Percentiles rank a stretch among this genome's conserved stretches.
These are phyloP conservation scores for Drosophila truncata DNA, from an alignment of 1,140 invertebrate species.

Conservation along the genomic window DNA sequence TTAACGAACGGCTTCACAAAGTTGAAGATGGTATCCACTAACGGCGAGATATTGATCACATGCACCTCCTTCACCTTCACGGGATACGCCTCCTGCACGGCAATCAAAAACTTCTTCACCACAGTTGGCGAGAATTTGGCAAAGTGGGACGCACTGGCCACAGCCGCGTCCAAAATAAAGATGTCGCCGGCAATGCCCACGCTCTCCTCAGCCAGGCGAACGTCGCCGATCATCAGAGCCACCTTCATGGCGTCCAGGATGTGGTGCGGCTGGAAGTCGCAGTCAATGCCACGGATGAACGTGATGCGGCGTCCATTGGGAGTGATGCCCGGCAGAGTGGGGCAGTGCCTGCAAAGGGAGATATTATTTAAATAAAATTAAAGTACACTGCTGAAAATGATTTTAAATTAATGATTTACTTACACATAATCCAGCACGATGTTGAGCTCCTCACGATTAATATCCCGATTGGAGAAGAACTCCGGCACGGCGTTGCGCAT, in stretches of 20 bases:
- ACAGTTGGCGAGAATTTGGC: conserved; percentile 91
- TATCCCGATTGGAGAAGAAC: conserved; percentile 92
- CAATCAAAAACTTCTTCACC: conserved; percentile 93
- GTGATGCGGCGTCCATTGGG: conserved; percentile 91
- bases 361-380: neutral
- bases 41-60: conserved; percentile 92
- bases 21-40: conserved; percentile 93
- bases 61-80: conserved; percentile 94
- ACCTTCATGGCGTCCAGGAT: conserved; percentile 91
- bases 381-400: too few species aligned
- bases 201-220: conserved; percentile 91
- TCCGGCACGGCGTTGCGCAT: conserved; percentile 93
- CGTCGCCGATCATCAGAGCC: conserved; percentile 92
- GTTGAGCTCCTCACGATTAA: conserved; percentile 89
- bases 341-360: conserved; percentile 88
- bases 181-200: conserved; percentile 93
- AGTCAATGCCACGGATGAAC: conserved; percentile 89
- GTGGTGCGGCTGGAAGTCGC: conserved; percentile 87
- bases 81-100: conserved; percentile 93
- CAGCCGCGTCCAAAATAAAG: conserved; percentile 91
- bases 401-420: conserved; percentile 70
- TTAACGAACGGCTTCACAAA: conserved; percentile 94
- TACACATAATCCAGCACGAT: conserved; percentile 90
- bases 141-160: conserved; percentile 91
- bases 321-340: conserved; percentile 91